Evolutionary conservation across 2,888 invertebrate species (phyloP), one percentile per base, ranked within the genome.

Genomic region (Heliconius erato): DNA sequence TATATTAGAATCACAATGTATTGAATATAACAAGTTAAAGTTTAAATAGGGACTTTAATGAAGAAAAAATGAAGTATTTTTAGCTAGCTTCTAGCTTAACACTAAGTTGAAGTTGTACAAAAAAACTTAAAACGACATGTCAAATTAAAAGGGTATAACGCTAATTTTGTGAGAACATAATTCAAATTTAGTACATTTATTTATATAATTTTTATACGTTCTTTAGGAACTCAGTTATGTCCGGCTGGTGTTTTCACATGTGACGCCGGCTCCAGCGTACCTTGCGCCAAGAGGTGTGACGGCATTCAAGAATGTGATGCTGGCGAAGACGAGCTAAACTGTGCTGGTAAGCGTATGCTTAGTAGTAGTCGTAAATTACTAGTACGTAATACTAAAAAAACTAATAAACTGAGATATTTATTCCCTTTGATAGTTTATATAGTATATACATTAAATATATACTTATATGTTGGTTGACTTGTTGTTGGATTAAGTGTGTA

Each of bases 291-390:
- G 3, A 89, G 85, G 54, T 95, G 95, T 91, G 96, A 98, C 89
- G 92, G 92, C 74, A 86, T 87, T 23, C 80, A 77, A 6, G 96
- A 97, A 88, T 97, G 97, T 90, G 92, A 94, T 85, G 96, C 96
- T 86, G 96, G 95, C 49, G 97, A 97, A 88, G 97, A 97, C 89
- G 97, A 97, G 90, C 91, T 91, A 28, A 93, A 94, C 85, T 97
- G 97, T 91, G 94, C 74, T 32, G 90, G 91, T 90, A 89, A 87
- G 84, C 86, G 78, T 40, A 32, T 67, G 12, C 65, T 63, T n/a
- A 63, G 23, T 63, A 63, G 11, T 11, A 23, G n/a, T 23, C 19
- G 23, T 63, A 63, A 63, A 19, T 54, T 54, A 6, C 49, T 19
- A 59, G 23, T 59, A 59, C n/a, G 3, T 59, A 59, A 59, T 23